Conservation (phyloP, 2,113 vertebrate species). For the Trematocara zebra region DNA sequence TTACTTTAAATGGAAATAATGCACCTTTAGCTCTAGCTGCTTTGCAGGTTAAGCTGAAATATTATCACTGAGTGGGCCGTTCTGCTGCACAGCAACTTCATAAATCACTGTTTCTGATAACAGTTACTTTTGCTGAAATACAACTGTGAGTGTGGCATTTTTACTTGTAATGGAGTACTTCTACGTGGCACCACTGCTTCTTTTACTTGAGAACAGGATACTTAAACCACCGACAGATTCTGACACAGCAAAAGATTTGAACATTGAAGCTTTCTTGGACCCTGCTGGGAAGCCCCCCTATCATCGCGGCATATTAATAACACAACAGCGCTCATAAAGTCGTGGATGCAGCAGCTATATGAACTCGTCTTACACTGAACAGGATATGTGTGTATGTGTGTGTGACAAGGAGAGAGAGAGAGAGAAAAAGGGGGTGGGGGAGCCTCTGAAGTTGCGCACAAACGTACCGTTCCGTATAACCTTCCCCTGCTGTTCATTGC, state of each 20-base stretch:
- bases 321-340: slow-evolving; percentile 44
- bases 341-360: slow-evolving; percentile 41
- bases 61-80: not conserved
- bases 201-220: not conserved
- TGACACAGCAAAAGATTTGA: not conserved
- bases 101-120: not conserved
- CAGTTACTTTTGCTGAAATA: not conserved
- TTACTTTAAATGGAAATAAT: not conserved
- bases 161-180: not conserved
- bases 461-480: slow-evolving; percentile 87
- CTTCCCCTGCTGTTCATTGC: slow-evolving; percentile 93
- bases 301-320: slow-evolving; percentile 50
- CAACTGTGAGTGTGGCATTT: not conserved
- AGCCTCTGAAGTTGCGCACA: slow-evolving; percentile 31
- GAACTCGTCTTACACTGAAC: slow-evolving; percentile 47
- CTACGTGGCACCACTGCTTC: not conserved
- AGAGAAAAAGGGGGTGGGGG: not conserved
- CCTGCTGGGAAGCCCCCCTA: not conserved
- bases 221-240: not conserved
- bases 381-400: not conserved
- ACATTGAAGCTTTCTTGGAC: not conserved
- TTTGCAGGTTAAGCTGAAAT: not conserved
- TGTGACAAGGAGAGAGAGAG: not conserved
- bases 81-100: not conserved
- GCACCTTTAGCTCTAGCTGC: not conserved